Percentiles rank a stretch among this genome's conserved stretches.
phyloP scores from a whole-genome alignment of 2,888 invertebrate species.

The Tipula confusa region DNA sequence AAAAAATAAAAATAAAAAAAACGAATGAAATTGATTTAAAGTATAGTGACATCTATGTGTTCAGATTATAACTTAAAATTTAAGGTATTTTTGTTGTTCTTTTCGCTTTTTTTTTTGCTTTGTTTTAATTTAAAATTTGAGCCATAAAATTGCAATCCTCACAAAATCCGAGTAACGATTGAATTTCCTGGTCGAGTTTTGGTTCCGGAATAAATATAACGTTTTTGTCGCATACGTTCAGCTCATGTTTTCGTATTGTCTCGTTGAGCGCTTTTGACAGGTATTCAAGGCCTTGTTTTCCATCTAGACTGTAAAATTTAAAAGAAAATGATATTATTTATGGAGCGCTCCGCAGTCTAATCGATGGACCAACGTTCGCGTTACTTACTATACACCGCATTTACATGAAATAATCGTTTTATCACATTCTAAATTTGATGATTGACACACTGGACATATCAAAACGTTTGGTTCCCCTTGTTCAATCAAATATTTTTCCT shows the following conservation, averaged over 20 bases:
- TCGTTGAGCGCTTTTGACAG: neutral
- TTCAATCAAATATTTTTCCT: conserved; percentile 40
- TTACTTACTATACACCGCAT: conserved; percentile 16
- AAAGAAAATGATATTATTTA: neutral
- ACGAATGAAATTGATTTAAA: neutral
- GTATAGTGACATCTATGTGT: conserved; percentile 29
- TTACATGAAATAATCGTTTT: conserved; percentile 40
- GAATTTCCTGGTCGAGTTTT: neutral
- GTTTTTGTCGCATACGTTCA: neutral
- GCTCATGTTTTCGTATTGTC: conserved; percentile 6
- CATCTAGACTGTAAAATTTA: neutral
- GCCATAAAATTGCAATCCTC: neutral
- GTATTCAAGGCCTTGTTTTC: conserved; percentile 25
- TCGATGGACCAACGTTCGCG: too few relatives aligned
- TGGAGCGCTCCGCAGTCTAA: too few relatives aligned
- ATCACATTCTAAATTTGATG: conserved; percentile 44
- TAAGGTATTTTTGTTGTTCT: neutral
- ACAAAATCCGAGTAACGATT: neutral
- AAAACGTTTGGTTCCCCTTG: conserved; percentile 48
- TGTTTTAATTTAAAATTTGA: neutral
- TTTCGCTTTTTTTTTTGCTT: too few relatives aligned
- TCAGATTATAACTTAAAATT: neutral
- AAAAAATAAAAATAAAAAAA: neutral
- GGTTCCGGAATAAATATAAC: neutral
- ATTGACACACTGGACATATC: conserved; percentile 55